A percentile compares a stretch with the other conserved stretches of the same genome.
Evolutionary conservation across 2,113 vertebrate genomes (phyloP).

Genomic region (Ameiurus melas): DNA sequence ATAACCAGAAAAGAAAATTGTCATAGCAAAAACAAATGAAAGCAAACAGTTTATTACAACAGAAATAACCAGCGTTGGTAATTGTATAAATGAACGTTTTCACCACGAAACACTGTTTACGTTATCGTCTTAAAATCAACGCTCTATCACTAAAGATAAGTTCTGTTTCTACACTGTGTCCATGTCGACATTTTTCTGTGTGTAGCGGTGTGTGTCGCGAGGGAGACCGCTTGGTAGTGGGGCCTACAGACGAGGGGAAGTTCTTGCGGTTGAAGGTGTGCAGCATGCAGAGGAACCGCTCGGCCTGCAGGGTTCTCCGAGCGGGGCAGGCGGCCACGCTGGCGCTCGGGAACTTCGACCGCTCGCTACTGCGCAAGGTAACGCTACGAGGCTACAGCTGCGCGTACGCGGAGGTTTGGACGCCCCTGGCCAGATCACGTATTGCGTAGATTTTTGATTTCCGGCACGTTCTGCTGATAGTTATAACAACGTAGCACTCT

Average conservation of each 20-base stretch:
- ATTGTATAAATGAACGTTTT: neutral
- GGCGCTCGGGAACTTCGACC: conserved; percentile 49
- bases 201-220: conserved; percentile 91
- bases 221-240: conserved; percentile 91
- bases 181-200: neutral
- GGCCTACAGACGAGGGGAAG: conserved; percentile 86
- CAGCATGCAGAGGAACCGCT: conserved; percentile 96
- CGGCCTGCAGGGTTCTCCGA: conserved; percentile 86
- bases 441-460: neutral
- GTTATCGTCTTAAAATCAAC: too few relatives aligned
- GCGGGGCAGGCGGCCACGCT: conserved; percentile 78
- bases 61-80: neutral
- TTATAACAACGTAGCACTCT: too few relatives aligned
- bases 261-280: conserved; percentile 90
- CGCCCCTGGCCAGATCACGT: neutral
- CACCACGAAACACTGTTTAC: neutral
- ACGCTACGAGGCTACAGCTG: too few relatives aligned
- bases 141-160: neutral
- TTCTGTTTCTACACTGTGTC: neutral
- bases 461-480: neutral
- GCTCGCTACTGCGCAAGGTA: conserved; percentile 49
- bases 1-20: neutral
- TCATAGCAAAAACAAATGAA: neutral
- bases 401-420: neutral
- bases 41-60: too few relatives aligned